Percentiles rank a stretch among this genome's conserved stretches.
Evolutionary conservation across 2,888 invertebrate genomes (phyloP).

Genomic region (Cephus sareptanus): DNA sequence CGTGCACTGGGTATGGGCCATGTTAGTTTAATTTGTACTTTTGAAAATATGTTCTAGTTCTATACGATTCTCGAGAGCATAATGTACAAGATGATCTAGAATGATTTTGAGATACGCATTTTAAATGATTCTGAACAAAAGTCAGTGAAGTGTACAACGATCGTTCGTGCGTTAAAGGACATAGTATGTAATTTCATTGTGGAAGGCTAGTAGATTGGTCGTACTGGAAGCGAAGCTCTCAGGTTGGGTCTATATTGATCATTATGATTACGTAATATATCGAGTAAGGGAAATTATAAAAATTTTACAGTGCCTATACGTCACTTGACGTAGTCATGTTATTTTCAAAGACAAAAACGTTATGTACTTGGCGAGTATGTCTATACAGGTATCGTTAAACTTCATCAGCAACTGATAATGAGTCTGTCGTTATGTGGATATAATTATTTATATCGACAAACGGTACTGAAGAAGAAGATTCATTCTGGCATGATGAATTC

Average conservation of each 20-base stretch:
- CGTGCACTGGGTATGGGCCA: too few relatives aligned
- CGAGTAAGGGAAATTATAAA: neutral
- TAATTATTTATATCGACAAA: neutral
- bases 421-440: neutral
- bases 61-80: neutral
- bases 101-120: neutral
- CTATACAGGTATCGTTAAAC: neutral
- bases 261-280: neutral
- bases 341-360: neutral
- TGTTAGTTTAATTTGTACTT: neutral
- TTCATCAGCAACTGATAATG: neutral
- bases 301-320: neutral
- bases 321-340: too few relatives aligned
- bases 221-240: neutral
- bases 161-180: conserved; percentile 21
- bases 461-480: neutral
- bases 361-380: neutral
- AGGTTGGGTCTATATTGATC: neutral
- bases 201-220: neutral
- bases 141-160: neutral
- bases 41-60: neutral
- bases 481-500: neutral
- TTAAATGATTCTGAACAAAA: neutral
- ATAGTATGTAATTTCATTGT: neutral
- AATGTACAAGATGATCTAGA: neutral